These are phyloP conservation scores for Sinocyclocheilus grahami DNA, from an alignment of 2,113 vertebrate species.

Conservation along the genomic window DNA sequence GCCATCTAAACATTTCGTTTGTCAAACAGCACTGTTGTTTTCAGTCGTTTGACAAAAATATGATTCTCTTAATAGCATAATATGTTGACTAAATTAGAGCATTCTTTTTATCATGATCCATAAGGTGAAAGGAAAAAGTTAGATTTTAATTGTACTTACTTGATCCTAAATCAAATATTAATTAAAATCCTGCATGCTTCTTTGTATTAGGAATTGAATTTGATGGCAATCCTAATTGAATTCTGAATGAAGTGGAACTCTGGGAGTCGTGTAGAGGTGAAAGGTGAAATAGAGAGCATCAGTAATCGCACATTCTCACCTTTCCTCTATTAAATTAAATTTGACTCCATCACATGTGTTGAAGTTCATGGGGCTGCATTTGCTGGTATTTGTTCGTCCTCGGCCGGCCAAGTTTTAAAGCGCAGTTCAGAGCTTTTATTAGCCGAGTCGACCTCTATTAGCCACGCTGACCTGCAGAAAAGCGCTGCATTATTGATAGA, in stretches of 20 bases:
- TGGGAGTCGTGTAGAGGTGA: background rate
- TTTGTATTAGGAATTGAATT: background rate
- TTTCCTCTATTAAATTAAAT: background rate
- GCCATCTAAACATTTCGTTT: no score
- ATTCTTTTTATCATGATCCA: background rate
- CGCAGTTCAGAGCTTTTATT: slow-evolving; percentile 21
- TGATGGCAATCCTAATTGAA: background rate
- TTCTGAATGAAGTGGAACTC: background rate
- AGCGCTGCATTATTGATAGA: slow-evolving; percentile 45
- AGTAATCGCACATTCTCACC: background rate
- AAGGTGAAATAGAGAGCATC: background rate
- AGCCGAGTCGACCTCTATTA: slow-evolving; percentile 35
- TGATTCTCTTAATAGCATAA: background rate
- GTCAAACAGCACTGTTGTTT: no score
- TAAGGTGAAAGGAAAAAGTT: background rate
- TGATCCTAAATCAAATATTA: background rate
- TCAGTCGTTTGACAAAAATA: background rate
- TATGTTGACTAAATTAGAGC: background rate
- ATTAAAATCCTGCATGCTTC: background rate
- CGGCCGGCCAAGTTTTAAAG: slow-evolving; percentile 22
- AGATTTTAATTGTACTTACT: background rate
- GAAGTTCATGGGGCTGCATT: background rate
- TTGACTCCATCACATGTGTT: background rate
- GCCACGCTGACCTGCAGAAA: slow-evolving; percentile 15
- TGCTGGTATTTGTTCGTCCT: slow-evolving; percentile 40